A percentile compares a stretch with the other conserved stretches of the same genome.
These are phyloP conservation scores for Clistopyga incitator DNA, from an alignment of 2,888 invertebrate genomes.

Conservation along the genomic window DNA sequence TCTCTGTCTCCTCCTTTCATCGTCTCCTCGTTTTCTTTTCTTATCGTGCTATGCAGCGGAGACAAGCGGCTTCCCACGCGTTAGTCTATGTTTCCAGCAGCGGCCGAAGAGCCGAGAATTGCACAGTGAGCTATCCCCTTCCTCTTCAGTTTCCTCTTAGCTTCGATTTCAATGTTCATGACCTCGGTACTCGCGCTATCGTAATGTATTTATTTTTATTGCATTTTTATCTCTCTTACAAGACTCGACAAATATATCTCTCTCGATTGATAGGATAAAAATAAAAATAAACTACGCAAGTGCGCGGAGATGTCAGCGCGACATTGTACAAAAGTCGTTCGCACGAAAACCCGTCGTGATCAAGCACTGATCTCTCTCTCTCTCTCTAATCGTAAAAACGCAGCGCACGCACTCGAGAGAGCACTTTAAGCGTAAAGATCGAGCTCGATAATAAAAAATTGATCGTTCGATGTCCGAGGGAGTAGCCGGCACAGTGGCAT, in stretches of 20 bases:
- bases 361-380: background rate
- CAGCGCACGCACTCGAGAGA: background rate
- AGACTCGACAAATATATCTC: background rate
- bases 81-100: constrained; percentile 27
- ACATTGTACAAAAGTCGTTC: background rate
- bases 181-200: constrained; percentile 18
- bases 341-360: background rate
- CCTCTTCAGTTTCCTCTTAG: background rate
- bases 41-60: constrained; percentile 54
- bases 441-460: constrained; percentile 11
- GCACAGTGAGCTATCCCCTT: constrained; percentile 13
- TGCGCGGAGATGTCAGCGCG: background rate
- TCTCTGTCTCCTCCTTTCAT: constrained; percentile 42
- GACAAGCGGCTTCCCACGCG: constrained; percentile 63
- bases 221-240: background rate
- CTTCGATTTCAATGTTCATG: constrained; percentile 27
- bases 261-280: background rate
- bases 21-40: constrained; percentile 59
- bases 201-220: constrained; percentile 16
- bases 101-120: constrained; percentile 12
- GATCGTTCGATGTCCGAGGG: constrained; percentile 28
- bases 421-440: background rate
- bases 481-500: constrained; percentile 14
- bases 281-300: constrained; percentile 12
- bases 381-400: background rate